Percentiles rank a stretch among this genome's conserved stretches.
Evolutionary conservation across 1,140 invertebrate genomes (phyloP).

Genomic region (Limonius californicus): DNA sequence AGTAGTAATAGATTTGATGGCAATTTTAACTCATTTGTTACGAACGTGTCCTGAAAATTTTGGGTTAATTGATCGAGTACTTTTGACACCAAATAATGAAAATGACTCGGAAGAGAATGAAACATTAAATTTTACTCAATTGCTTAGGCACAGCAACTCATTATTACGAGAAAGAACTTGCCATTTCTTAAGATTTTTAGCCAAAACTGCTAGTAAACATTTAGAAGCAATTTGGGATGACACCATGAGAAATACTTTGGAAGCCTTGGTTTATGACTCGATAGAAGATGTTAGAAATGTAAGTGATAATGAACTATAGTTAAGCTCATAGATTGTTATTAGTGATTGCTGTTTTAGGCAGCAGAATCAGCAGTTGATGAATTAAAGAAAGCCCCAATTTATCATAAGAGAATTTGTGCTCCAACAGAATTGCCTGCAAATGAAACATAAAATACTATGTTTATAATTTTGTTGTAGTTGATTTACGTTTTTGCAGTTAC

Average conservation of each 20-base stretch:
- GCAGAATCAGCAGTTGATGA: no score
- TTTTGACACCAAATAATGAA: constrained; percentile 49
- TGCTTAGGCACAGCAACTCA: constrained; percentile 60
- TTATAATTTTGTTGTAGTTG: no score
- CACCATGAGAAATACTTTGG: constrained; percentile 52
- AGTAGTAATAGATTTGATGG: constrained; percentile 63
- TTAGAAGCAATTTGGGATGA: constrained; percentile 63
- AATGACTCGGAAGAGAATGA: not conserved
- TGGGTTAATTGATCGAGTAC: constrained; percentile 67
- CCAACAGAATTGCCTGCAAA: no score
- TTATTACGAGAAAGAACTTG: constrained; percentile 61
- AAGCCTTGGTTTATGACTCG: constrained; percentile 52
- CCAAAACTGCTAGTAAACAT: constrained; percentile 58
- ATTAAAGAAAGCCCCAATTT: no score
- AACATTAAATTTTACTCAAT: constrained; percentile 54
- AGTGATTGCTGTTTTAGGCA: no score
- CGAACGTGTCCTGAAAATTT: constrained; percentile 69
- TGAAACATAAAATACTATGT: no score
- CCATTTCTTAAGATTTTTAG: constrained; percentile 61
- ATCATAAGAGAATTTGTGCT: no score
- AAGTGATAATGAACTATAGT: no score
- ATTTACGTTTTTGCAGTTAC: no score
- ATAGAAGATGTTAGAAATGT: constrained; percentile 52
- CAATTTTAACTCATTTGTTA: constrained; percentile 70
- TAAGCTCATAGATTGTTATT: no score